Evolutionary conservation across 2,797 vertebrate species (phyloP), one percentile per base, ranked within the genome.

Genomic region (Propithecus deckenii): DNA sequence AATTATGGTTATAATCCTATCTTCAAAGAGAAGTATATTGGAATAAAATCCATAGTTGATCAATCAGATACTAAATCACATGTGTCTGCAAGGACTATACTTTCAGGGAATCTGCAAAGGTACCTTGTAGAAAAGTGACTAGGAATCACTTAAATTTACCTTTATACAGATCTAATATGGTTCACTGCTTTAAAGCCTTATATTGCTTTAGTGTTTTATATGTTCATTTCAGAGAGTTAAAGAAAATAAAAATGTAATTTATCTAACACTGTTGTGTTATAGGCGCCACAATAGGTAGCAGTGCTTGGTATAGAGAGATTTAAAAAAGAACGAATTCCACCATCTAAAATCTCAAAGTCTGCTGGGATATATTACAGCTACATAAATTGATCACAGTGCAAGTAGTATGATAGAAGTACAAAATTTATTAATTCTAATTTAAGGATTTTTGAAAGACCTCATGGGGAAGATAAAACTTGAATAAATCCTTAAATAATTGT

Each of bases 241-340:
- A 86, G 43, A 43, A 92, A 96, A 61, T 61, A 85, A 92, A 91
- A 71, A 41, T 79, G 48, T 14, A 92, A 69, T 80, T 55, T 25
- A 85, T 69, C 28, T 46, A 83, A 72, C 1, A 71, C 50, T 88
- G 15, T 76, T 65, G 78, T 35, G 6, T 65, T 55, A 1, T 80
- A 81, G 35, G 6, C 5, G 72, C 18, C 76, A 57, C 4, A 55
- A 6, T 69, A 87, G 48, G 32, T 43, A 76, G 14, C n/a, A 28
- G 50, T 43, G 18, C 14, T 32, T 74, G 12, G 18, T 52, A 67
- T 30, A 38, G 1, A 87, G 48, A 91, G 48, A 71, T n/a, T 89
- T 12, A 63, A 86, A 81, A 61, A 67, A 72, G 1, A 76, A 55
- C 3, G 57, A 89, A 38, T 83, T 3, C 41, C 2, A 87, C 2